Conservation (phyloP, 2,888 invertebrate genomes). For the Phengaris arion region DNA sequence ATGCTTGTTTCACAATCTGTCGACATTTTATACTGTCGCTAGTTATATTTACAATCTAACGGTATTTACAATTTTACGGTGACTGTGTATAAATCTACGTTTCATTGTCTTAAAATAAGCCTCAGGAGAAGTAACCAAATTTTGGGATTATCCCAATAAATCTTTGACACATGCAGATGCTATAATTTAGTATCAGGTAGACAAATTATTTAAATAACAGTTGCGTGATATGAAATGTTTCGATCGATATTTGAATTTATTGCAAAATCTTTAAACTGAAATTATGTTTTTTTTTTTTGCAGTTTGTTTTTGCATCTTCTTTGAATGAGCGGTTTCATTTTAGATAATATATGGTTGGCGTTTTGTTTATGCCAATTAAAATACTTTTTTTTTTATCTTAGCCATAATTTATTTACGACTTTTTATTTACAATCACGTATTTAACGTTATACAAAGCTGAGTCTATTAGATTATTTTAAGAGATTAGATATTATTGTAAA, state of each 20-base stretch:
- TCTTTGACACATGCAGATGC: constrained; percentile 47
- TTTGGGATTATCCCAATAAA: constrained; percentile 20
- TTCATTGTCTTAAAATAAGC: background rate
- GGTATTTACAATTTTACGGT: too few species aligned
- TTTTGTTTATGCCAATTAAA: background rate
- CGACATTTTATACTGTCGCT: too few species aligned
- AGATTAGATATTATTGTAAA: too few species aligned
- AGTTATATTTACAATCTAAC: too few species aligned
- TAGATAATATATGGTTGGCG: too few species aligned
- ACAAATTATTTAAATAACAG: constrained; percentile 66
- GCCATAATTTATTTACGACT: too few species aligned
- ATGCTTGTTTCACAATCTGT: too few species aligned
- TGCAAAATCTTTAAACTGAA: background rate
- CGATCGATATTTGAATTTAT: constrained; percentile 56
- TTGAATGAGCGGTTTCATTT: background rate
- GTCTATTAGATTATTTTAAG: too few species aligned
- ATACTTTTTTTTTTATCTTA: background rate
- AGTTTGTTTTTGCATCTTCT: background rate
- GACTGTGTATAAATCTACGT: background rate
- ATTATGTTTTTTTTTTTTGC: background rate
- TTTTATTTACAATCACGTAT: too few species aligned
- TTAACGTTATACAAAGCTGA: too few species aligned
- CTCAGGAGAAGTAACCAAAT: background rate
- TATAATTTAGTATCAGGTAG: constrained; percentile 63
- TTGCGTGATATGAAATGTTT: constrained; percentile 62